Percentiles rank a stretch among this genome's conserved stretches.
These are phyloP conservation scores for Cyclophora punctaria DNA, from an alignment of 2,888 invertebrate species.

Conservation along the genomic window DNA sequence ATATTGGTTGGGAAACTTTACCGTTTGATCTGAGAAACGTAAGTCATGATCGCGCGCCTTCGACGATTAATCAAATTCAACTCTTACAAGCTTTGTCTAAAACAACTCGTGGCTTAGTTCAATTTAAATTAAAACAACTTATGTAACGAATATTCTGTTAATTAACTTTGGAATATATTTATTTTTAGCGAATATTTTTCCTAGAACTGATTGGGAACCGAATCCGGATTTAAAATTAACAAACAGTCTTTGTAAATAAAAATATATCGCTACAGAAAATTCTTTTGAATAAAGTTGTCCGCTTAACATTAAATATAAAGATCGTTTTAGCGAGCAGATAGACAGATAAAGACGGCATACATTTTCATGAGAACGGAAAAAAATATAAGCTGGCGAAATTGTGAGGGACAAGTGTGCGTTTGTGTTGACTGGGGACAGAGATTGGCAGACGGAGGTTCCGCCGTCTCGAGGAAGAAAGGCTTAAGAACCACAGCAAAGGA, in stretches of 20 bases:
- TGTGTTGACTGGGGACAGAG: conserved; percentile 44
- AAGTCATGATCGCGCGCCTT: conserved; percentile 7
- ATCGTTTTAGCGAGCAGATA: conserved; percentile 59
- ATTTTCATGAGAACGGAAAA: conserved; percentile 59
- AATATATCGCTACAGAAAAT: conserved; percentile 19
- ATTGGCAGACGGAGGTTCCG: conserved; percentile 38
- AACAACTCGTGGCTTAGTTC: conserved; percentile 5
- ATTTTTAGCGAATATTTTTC: no score
- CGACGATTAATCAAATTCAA: conserved; percentile 12
- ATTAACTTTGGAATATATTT: no score
- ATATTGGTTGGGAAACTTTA: conserved; percentile 68
- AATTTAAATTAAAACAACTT: conserved; percentile 11
- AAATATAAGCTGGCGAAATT: conserved; percentile 51
- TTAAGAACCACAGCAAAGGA: conserved; percentile 31
- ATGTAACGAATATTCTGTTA: no score
- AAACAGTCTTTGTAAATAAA: no score
- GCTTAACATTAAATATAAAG: conserved; percentile 60
- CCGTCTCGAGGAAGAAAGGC: conserved; percentile 27
- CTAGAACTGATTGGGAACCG: no score
- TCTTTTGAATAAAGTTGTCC: conserved; percentile 51
- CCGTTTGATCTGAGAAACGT: conserved; percentile 33
- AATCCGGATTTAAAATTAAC: no score
- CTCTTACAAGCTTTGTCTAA: conserved; percentile 1
- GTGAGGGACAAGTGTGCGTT: conserved; percentile 48
- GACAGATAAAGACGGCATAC: conserved; percentile 59